These are phyloP conservation scores for Gobio occitaniae DNA, from an alignment of 2,797 vertebrate species.

Conservation along the genomic window DNA sequence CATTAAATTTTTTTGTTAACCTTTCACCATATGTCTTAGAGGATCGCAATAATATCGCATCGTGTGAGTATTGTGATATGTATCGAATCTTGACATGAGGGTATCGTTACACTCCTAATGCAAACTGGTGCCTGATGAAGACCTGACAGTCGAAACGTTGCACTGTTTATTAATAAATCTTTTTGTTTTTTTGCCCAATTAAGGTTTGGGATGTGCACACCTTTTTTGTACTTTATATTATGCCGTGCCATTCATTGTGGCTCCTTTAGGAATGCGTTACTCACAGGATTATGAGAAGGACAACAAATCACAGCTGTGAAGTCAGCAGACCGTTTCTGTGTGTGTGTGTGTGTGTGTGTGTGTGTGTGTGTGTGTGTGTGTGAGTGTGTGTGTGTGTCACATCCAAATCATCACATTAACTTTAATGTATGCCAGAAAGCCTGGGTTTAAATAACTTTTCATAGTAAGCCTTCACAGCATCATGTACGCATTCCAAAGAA, in stretches of 20 bases:
- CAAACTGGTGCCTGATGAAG: no score
- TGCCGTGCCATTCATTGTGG: neutral
- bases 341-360: neutral
- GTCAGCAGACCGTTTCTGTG: conserved; percentile 31
- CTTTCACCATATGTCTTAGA: no score
- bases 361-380: no score
- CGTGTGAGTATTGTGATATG: no score
- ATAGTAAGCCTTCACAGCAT: neutral
- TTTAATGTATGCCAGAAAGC: conserved; percentile 18
- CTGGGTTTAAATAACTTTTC: conserved; percentile 13
- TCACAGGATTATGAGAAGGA: conserved; percentile 15
- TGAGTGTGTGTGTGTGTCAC: neutral
- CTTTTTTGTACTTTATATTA: neutral
- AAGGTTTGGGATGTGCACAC: neutral
- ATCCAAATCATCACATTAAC: neutral
- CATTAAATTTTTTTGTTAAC: no score
- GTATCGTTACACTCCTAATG: no score
- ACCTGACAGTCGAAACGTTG: neutral
- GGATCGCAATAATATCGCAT: no score
- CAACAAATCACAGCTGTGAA: conserved; percentile 22
- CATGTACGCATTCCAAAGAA: neutral
- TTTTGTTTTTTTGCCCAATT: neutral
- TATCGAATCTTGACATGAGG: no score
- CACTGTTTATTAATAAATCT: neutral
- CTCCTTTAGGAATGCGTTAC: conserved; percentile 1